Evolutionary conservation across 92 coral and sea anemone species (phyloP), one percentile per base, ranked within the genome.

Genomic region (Palythoa grandis): DNA sequence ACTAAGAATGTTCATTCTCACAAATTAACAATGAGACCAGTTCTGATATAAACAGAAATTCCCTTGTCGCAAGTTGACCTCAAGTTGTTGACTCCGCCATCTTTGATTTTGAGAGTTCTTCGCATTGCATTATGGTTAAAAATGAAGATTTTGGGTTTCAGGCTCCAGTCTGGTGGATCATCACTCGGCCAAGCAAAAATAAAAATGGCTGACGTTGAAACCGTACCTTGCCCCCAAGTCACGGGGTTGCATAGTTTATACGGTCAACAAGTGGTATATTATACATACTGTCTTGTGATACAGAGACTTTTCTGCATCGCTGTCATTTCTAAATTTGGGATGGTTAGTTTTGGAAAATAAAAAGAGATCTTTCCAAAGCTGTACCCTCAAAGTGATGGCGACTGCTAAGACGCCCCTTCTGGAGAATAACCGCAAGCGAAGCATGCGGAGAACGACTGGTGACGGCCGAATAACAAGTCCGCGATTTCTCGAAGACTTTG

Each of bases 11-110:
- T 80, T 29, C 85, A 80, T 80, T 80, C 15, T 53, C 29, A 80
- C 15, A 40, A 7, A 2, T 67, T 80, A 20, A 22, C 23, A 23
- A n/a, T 15, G 22, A 47, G 3, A 63, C 37, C 57, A 65, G 16
- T 7, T 23, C 3, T 63, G 73, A 63, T 39, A 43, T 22, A 65
- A 80, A 80, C 85, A 67, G 85, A 79, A 23, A 22, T 65, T 52
- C 8, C 67, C 54, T 20, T 7, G 15, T 25, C 38, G 40, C 0
- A 22, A 5, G 47, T 47, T 80, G 50, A 37, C 53, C 20, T 23
- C 74, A 25, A 5, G 16, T 40, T 60, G 19, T 22, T 43, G 57
- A 47, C 87, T 58, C 93, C 74, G 93, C 93, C 93, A 90, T 90
- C 74, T 90, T 90, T 86, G 70, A 86, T 80, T 48, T 82, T 66